These are phyloP conservation scores for Pollenia amentaria DNA, from an alignment of 2,888 invertebrate species.

Conservation along the genomic window DNA sequence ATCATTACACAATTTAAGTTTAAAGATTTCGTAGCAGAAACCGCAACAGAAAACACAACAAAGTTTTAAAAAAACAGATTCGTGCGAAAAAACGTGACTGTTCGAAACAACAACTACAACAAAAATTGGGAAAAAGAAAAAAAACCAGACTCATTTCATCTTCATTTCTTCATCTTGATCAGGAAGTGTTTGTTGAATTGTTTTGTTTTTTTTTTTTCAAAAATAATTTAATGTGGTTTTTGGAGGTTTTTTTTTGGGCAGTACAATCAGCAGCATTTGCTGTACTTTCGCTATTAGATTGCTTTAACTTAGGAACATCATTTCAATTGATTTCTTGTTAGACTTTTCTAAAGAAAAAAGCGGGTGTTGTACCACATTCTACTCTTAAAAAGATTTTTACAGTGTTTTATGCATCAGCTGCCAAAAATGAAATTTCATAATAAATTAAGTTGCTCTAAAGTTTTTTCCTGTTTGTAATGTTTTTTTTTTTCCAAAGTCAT, in stretches of 20 bases:
- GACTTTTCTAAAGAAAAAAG: slow-evolving; percentile 14
- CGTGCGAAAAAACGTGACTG: slow-evolving; percentile 76
- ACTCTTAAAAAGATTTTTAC: slow-evolving; percentile 22
- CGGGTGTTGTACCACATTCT: slow-evolving; percentile 39
- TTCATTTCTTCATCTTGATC: slow-evolving; percentile 71
- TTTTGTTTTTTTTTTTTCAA: slow-evolving; percentile 12
- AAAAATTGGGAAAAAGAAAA: slow-evolving; percentile 20
- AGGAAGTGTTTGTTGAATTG: slow-evolving; percentile 68
- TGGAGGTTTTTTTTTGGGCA: slow-evolving; percentile 11
- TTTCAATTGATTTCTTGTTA: slow-evolving; percentile 70
- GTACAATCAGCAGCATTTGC: not conserved
- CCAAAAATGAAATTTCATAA: slow-evolving; percentile 39
- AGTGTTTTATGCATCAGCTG: slow-evolving; percentile 36
- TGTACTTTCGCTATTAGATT: slow-evolving; percentile 51
- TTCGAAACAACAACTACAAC: slow-evolving; percentile 1
- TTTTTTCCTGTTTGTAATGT: not conserved
- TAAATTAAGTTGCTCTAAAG: slow-evolving; percentile 65
- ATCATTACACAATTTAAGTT: slow-evolving; percentile 61
- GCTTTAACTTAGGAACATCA: not conserved
- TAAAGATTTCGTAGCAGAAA: slow-evolving; percentile 20
- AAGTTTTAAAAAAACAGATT: slow-evolving; percentile 64
- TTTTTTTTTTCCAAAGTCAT: slow-evolving; percentile 23
- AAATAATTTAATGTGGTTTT: slow-evolving; percentile 15
- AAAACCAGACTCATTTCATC: slow-evolving; percentile 54
- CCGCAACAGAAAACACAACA: slow-evolving; percentile 40